phyloP scores from a whole-genome alignment of 2,888 invertebrate genomes.

The Agriopis aurantiaria region DNA sequence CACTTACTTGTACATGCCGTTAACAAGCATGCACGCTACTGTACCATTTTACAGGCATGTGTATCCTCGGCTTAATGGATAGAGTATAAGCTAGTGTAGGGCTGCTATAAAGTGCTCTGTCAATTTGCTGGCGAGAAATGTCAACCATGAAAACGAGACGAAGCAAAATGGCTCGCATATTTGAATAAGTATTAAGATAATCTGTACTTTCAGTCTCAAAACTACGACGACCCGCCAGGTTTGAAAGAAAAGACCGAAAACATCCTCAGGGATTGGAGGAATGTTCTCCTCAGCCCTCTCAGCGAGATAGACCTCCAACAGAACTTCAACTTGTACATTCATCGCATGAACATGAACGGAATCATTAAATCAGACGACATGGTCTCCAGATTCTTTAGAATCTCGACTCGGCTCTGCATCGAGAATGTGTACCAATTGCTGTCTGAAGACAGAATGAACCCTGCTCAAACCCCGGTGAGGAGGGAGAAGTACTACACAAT shows the following conservation, averaged over 20 bases:
- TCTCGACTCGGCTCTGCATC: constrained; percentile 98
- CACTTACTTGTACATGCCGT: too few relatives aligned
- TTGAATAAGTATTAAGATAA: too few relatives aligned
- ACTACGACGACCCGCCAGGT: constrained; percentile 97
- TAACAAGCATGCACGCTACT: too few relatives aligned
- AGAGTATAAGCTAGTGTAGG: too few relatives aligned
- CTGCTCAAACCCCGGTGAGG: constrained; percentile 87
- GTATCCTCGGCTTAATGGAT: too few relatives aligned
- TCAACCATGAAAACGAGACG: too few relatives aligned
- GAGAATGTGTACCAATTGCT: constrained; percentile 96
- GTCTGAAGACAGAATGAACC: constrained; percentile 89
- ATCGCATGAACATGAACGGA: constrained; percentile 96
- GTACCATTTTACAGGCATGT: too few relatives aligned
- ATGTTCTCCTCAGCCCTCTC: constrained; percentile 93
- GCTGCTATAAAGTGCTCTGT: too few relatives aligned
- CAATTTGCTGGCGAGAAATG: too few relatives aligned
- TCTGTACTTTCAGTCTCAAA: constrained; percentile 78
- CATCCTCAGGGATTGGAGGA: constrained; percentile 98
- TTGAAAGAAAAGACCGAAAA: constrained; percentile 98
- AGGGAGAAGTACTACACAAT: constrained; percentile 98
- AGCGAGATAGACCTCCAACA: constrained; percentile 94
- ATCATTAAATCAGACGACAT: constrained; percentile 98
- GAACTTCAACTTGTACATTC: constrained; percentile 97
- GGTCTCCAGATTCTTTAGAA: constrained; percentile 98
- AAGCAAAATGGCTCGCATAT: too few relatives aligned